These are phyloP conservation scores for Cyanoderma ruficeps DNA, from an alignment of 2,113 vertebrate species.

Conservation along the genomic window DNA sequence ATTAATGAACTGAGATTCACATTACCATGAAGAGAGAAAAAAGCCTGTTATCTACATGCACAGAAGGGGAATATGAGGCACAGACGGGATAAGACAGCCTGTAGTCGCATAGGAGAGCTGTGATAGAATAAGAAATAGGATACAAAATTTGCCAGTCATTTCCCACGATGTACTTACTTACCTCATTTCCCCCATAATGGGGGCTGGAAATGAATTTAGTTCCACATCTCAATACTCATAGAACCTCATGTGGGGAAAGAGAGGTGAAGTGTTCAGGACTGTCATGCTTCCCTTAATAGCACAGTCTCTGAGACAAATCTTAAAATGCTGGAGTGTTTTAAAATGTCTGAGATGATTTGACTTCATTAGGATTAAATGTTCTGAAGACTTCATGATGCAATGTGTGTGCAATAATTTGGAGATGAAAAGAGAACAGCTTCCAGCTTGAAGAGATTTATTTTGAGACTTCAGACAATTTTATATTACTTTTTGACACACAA, in stretches of 20 bases:
- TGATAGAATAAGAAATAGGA: background rate
- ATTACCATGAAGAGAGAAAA: background rate
- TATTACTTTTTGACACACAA: slow-evolving; percentile 11
- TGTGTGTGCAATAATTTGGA: slow-evolving; percentile 6
- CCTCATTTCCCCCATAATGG: background rate
- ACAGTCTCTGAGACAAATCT: background rate
- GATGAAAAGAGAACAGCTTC: slow-evolving; percentile 31
- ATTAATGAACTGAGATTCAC: background rate
- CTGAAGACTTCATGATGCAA: background rate
- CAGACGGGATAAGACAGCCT: background rate
- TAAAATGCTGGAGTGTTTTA: background rate
- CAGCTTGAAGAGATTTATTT: slow-evolving; percentile 37
- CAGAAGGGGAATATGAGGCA: background rate
- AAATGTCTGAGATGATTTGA: background rate
- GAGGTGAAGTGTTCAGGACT: background rate
- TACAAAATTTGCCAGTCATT: background rate
- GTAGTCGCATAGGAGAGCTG: background rate
- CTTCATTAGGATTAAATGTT: slow-evolving; percentile 41
- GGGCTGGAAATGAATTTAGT: background rate
- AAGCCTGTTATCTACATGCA: background rate
- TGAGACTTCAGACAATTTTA: background rate
- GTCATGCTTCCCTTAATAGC: background rate
- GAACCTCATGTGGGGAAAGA: background rate
- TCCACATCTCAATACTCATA: background rate
- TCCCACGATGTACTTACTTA: background rate